These are phyloP conservation scores for Porites lutea DNA, from an alignment of 64 coral and sea anemone genomes.

Conservation along the genomic window DNA sequence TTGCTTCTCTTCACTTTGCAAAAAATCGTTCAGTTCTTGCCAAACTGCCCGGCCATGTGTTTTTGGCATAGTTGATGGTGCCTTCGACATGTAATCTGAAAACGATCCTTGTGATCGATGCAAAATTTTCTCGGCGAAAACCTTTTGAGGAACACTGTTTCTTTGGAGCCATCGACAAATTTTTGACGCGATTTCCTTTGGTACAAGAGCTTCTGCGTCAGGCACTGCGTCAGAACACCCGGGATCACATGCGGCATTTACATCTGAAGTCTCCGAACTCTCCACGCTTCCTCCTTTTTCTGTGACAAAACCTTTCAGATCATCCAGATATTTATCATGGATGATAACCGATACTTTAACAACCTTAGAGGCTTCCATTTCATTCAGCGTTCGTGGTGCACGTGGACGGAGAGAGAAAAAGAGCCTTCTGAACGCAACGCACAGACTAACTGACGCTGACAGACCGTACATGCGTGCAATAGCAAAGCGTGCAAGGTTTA, in stretches of 20 bases:
- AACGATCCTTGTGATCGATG: background rate
- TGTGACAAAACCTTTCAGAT: background rate
- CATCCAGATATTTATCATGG: constrained; percentile 7
- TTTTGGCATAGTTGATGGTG: background rate
- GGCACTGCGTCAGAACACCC: too few species aligned
- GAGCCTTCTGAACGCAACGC: background rate
- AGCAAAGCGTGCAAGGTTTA: too few species aligned
- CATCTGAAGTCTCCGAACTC: background rate
- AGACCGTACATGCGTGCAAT: too few species aligned
- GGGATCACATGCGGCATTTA: background rate
- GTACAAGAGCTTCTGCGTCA: background rate
- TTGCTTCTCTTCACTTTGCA: background rate
- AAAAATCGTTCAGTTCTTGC: background rate
- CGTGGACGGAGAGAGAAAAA: background rate
- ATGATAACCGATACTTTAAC: background rate
- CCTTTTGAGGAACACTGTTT: background rate
- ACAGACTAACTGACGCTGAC: background rate
- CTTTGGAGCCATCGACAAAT: too few species aligned
- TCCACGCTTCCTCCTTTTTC: constrained; percentile 22
- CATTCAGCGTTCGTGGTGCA: background rate
- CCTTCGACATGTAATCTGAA: background rate
- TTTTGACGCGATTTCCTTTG: background rate
- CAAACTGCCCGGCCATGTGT: background rate
- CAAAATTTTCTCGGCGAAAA: background rate
- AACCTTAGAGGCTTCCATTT: constrained; percentile 4